Conservation (phyloP, 2,797 vertebrate genomes). For the Micropoecilia bifurca region DNA sequence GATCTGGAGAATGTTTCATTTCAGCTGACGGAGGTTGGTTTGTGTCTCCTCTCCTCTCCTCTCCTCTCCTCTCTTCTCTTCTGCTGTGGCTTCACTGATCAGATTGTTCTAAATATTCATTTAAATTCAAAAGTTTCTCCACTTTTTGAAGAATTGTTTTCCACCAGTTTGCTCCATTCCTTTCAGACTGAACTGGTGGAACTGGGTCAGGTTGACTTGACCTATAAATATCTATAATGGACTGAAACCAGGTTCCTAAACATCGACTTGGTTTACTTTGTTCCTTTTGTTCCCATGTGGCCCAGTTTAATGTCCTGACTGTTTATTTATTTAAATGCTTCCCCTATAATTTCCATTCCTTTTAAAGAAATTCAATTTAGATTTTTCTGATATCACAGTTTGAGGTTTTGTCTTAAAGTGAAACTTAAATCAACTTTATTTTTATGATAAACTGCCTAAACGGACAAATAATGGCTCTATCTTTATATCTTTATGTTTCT, state of each 20-base stretch:
- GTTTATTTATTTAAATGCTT: not conserved
- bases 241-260: not conserved
- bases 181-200: not conserved
- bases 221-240: not conserved
- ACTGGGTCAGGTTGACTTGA: not conserved
- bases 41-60: constrained; percentile 33
- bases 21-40: constrained; percentile 45
- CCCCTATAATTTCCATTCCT: not conserved
- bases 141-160: not conserved
- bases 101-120: not conserved
- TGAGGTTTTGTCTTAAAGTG: not conserved
- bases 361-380: not conserved
- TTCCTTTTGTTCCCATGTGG: too few species aligned
- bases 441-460: too few species aligned
- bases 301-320: not conserved
- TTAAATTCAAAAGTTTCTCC: not conserved
- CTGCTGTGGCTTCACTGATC: not conserved
- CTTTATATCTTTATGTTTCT: too few species aligned
- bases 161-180: not conserved
- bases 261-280: not conserved
- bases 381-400: not conserved
- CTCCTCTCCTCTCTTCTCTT: constrained; percentile 17
- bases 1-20: constrained; percentile 59
- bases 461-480: too few species aligned
- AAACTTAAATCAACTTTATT: too few species aligned